These are phyloP conservation scores for Pan troglodytes DNA, from an alignment of 2,113 vertebrate genomes.

Conservation along the genomic window NHGRI_mPanTro3-v2.1_pri NC_072413.2:24119501-24120000, in stretches of 20 bases:
- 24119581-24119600: background rate
- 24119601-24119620: background rate
- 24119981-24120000: slow-evolving; percentile 63
- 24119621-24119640: slow-evolving; percentile 18
- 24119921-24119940: slow-evolving; percentile 77
- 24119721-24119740: slow-evolving; percentile 55
- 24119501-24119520: background rate
- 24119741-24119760: slow-evolving; percentile 85
- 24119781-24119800: slow-evolving; percentile 81
- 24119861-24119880: slow-evolving; percentile 82
- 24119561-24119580: background rate
- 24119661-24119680: slow-evolving; percentile 46
- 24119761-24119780: slow-evolving; percentile 78
- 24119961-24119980: slow-evolving; percentile 61
- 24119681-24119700: slow-evolving; percentile 51
- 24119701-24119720: slow-evolving; percentile 13
- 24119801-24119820: slow-evolving; percentile 79
- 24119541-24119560: background rate
- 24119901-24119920: slow-evolving; percentile 81
- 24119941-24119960: slow-evolving; percentile 80
- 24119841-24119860: slow-evolving; percentile 80
- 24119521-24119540: background rate
- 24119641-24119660: slow-evolving; percentile 29
- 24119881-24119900: slow-evolving; percentile 73
- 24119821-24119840: slow-evolving; percentile 83